Evolutionary conservation across 2,113 vertebrate genomes (phyloP).

Genomic region (Phrynosoma blainvillii): DNA sequence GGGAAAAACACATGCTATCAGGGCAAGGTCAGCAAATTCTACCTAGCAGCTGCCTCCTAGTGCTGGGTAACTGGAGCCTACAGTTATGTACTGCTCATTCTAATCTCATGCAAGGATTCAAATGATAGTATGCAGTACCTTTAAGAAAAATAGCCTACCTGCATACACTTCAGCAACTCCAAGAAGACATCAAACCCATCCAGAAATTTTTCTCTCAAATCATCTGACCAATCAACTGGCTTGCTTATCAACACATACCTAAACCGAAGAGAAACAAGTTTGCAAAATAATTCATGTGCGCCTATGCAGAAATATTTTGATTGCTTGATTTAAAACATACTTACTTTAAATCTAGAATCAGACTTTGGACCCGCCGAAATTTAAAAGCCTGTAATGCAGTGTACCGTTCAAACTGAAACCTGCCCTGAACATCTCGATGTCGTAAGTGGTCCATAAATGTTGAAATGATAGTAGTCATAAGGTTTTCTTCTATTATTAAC

Average conservation of each 20-base stretch:
- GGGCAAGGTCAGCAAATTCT: neutral
- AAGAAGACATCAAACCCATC: slow-evolving; percentile 93
- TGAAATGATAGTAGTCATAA: slow-evolving; percentile 95
- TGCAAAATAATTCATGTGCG: neutral
- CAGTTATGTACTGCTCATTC: neutral
- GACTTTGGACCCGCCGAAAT: slow-evolving; percentile 94
- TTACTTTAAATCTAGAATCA: slow-evolving; percentile 97
- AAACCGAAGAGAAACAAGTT: slow-evolving; percentile 42
- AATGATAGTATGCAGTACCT: neutral
- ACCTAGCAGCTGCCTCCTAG: neutral
- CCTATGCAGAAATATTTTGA: neutral
- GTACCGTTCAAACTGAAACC: slow-evolving; percentile 97
- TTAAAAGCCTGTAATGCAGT: slow-evolving; percentile 96
- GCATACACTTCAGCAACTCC: slow-evolving; percentile 96
- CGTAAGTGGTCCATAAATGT: slow-evolving; percentile 95
- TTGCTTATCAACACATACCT: slow-evolving; percentile 95
- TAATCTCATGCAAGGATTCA: neutral
- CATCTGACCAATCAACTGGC: slow-evolving; percentile 89
- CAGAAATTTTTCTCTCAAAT: slow-evolving; percentile 90
- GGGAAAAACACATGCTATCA: neutral
- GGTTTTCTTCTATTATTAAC: slow-evolving; percentile 93
- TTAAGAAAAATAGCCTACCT: slow-evolving; percentile 77
- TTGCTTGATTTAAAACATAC: slow-evolving; percentile 60
- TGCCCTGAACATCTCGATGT: slow-evolving; percentile 91
- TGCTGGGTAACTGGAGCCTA: neutral